Conservation (phyloP, 2,888 invertebrate genomes). For the Ceramica pisi region DNA sequence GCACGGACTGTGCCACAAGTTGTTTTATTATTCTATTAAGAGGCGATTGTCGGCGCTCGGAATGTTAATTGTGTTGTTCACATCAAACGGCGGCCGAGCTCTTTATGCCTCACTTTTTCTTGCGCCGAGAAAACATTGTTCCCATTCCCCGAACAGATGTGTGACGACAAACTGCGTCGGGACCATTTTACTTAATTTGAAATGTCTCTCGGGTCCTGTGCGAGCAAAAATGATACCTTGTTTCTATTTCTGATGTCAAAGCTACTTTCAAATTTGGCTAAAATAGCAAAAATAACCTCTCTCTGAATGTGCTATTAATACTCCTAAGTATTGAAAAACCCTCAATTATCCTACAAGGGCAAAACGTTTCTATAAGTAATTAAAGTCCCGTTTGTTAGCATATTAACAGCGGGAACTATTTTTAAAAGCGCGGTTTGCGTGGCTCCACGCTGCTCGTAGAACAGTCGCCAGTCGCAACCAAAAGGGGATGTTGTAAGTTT, state of each 20-base stretch:
- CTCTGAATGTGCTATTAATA: neutral
- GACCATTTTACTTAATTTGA: constrained; percentile 35
- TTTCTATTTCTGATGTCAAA: constrained; percentile 7
- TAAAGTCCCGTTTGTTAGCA: neutral
- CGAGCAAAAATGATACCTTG: neutral
- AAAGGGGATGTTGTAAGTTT: constrained; percentile 63
- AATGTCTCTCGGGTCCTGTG: neutral
- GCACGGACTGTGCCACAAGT: constrained; percentile 55
- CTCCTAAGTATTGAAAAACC: neutral
- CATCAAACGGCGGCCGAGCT: constrained; percentile 45
- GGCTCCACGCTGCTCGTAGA: constrained; percentile 15
- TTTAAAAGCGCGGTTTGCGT: neutral
- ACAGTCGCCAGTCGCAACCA: neutral
- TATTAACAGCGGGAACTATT: neutral
- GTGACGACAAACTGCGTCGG: constrained; percentile 12
- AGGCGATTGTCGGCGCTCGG: constrained; percentile 62
- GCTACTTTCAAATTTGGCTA: neutral
- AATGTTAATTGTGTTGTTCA: constrained; percentile 75
- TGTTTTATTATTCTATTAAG: constrained; percentile 78
- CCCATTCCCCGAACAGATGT: constrained; percentile 34
- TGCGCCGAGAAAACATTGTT: constrained; percentile 30
- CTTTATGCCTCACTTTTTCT: constrained; percentile 32
- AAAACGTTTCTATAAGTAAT: neutral
- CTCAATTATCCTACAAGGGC: neutral
- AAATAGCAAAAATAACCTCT: neutral